Base-by-base conservation (phyloP, 2,113 vertebrate species). In the Megaptera novaeangliae region DNA sequence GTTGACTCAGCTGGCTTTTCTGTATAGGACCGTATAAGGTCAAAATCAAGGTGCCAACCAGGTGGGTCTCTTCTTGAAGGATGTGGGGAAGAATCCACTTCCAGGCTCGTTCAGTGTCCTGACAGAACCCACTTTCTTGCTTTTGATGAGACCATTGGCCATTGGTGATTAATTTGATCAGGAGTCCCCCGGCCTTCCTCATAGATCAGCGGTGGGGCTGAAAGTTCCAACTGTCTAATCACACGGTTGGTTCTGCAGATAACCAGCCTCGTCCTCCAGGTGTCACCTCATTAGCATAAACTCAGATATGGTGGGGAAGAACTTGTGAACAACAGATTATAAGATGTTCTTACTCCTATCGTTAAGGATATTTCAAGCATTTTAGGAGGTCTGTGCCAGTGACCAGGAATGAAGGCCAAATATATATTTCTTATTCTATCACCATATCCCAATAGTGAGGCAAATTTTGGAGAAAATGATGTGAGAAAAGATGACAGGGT, bases 401-500 rank as follows among this genome's bases (percentile, higher is more conserved):
- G n/a, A 39, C n/a, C 23, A 5, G 7, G n/a, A 39, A 17, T 1
- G 2, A 5, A 39, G 12, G 2, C 13, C 23, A 59, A 13, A 18
- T 59, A 52, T 52, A 18, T 17, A 52, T n/a, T 39, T 59, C n/a
- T 25, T 6, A 7, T 9, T 57, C 55, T 2, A 27, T 9, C 2
- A 12, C 46, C 3, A 57, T 2, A 9, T 25, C 49, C 2, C 17
- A 52, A 52, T 2, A 29, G 2, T 2, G 36, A 41, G 2, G 39
- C 18, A 21, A 21, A 29, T 83, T 63, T 34, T 31, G n/a, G 36
- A 17, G 25, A 23, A 23, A 1, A 0, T 31, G 15, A 31, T 1
- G 8, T 3, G 1, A 23, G 11, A 18, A 52, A 34, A 27, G 6
- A 12, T 14, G 20, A 8, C 9, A 1, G 6, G 13, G 13, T 6